phyloP scores from a whole-genome alignment of 2,113 vertebrate genomes.

The Salvelinus namaycush region DNA sequence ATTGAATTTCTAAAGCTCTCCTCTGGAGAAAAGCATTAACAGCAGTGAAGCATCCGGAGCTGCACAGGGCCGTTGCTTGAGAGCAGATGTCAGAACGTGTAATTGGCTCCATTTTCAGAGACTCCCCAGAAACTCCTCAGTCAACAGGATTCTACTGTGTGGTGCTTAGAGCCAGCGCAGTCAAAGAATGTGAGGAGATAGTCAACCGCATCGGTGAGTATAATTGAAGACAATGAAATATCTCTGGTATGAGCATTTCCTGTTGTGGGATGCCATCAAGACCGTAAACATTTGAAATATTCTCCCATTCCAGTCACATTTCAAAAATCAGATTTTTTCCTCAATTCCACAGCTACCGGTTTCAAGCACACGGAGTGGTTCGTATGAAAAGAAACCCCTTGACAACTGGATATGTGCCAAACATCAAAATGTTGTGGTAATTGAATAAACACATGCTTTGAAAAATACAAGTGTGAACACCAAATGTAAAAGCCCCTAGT shows the following conservation, averaged over 20 bases:
- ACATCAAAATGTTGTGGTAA: not conserved
- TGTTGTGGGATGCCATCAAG: not conserved
- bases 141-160: slow-evolving; percentile 73
- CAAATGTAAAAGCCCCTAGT: not conserved
- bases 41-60: slow-evolving; percentile 1
- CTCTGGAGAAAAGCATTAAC: not conserved
- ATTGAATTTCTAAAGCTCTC: not conserved
- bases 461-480: not conserved
- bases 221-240: not conserved
- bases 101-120: slow-evolving; percentile 71
- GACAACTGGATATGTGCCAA: not conserved
- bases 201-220: slow-evolving; percentile 78
- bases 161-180: slow-evolving; percentile 67
- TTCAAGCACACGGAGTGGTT: slow-evolving; percentile 85
- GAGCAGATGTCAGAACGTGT: slow-evolving; percentile 2
- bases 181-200: slow-evolving; percentile 78
- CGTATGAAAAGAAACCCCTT: slow-evolving; percentile 64
- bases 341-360: slow-evolving; percentile 74
- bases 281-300: too few species aligned
- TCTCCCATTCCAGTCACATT: not conserved
- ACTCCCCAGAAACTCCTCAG: slow-evolving; percentile 67
- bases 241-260: not conserved
- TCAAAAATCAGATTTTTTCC: not conserved
- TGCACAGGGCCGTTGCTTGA: not conserved
- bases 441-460: not conserved